A percentile compares a stretch with the other conserved stretches of the same genome.
Conservation (phyloP, 2,797 vertebrate species). For the Rhodeus uyekii region DNA sequence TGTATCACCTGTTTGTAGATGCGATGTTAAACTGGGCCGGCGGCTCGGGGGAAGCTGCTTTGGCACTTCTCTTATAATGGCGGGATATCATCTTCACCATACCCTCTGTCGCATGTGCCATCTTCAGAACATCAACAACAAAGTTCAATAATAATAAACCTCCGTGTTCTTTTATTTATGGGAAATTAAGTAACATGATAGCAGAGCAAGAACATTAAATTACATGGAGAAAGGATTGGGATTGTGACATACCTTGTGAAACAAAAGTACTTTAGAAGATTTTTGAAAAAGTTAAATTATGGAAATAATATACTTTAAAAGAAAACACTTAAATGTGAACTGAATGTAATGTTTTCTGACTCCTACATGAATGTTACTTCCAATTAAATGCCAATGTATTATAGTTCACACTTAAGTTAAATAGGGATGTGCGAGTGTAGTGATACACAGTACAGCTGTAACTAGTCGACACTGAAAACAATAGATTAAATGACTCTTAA, state of each 20-base stretch:
- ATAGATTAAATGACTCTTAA: too few species aligned
- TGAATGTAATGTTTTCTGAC: background rate
- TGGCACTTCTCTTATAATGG: slow-evolving; percentile 63
- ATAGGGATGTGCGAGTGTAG: too few species aligned
- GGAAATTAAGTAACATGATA: background rate
- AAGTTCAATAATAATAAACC: background rate
- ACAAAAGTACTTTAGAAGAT: background rate
- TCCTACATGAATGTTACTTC: background rate
- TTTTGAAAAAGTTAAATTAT: background rate
- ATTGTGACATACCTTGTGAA: background rate
- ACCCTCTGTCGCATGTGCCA: slow-evolving; percentile 57
- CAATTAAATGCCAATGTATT: background rate
- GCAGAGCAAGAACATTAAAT: background rate
- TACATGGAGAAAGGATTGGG: background rate
- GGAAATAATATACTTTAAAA: too few species aligned
- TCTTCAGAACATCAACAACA: slow-evolving; percentile 58
- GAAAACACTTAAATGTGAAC: too few species aligned
- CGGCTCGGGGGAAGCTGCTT: slow-evolving; percentile 24
- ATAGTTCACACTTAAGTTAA: too few species aligned
- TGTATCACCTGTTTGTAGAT: slow-evolving; percentile 62
- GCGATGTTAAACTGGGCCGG: slow-evolving; percentile 4
- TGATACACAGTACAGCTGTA: too few species aligned
- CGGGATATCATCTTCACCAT: slow-evolving; percentile 76
- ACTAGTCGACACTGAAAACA: too few species aligned
- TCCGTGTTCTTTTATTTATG: background rate